Percentiles rank a stretch among this genome's conserved stretches.
phyloP scores from a whole-genome alignment of 2,888 invertebrate genomes.

The Alloplasta piceator region DNA sequence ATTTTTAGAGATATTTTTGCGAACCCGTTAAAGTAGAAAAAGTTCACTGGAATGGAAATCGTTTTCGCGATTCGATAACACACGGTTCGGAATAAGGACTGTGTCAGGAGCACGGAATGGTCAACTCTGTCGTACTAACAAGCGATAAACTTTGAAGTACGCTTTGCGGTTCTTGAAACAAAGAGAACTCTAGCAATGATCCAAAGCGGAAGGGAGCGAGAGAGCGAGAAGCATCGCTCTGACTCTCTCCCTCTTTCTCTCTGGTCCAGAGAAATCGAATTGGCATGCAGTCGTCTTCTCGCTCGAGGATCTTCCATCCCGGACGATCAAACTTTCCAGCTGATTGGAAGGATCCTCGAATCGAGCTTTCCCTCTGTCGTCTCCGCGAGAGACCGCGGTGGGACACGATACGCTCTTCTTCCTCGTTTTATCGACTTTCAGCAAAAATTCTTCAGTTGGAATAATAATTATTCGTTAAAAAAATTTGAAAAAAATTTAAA shows the following conservation, averaged over 20 bases:
- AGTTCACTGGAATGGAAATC: constrained; percentile 8
- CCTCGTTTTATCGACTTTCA: constrained; percentile 33
- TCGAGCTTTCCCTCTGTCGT: constrained; percentile 37
- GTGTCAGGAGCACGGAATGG: constrained; percentile 24
- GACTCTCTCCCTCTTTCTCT: too few species aligned
- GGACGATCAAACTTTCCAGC: constrained; percentile 67
- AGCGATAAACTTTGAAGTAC: constrained; percentile 58
- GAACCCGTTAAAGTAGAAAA: constrained; percentile 2
- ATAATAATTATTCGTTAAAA: constrained; percentile 5
- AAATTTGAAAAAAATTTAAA: too few species aligned
- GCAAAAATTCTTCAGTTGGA: constrained; percentile 1
- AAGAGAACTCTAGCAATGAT: constrained; percentile 28
- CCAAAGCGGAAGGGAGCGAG: constrained; percentile 14
- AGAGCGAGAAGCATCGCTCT: neutral
- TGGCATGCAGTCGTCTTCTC: constrained; percentile 4
- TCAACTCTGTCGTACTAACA: constrained; percentile 45
- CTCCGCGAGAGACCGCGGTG: constrained; percentile 32
- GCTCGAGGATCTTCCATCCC: constrained; percentile 54
- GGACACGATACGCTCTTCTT: constrained; percentile 42
- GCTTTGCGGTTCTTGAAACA: constrained; percentile 40
- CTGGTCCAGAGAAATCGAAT: neutral
- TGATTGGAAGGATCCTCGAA: constrained; percentile 67
- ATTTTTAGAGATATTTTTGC: neutral
- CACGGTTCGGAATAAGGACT: constrained; percentile 38
- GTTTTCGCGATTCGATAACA: constrained; percentile 17